A percentile compares a stretch with the other conserved stretches of the same genome.
Conservation (phyloP, 2,888 invertebrate species). For the Cyaniris semiargus region DNA sequence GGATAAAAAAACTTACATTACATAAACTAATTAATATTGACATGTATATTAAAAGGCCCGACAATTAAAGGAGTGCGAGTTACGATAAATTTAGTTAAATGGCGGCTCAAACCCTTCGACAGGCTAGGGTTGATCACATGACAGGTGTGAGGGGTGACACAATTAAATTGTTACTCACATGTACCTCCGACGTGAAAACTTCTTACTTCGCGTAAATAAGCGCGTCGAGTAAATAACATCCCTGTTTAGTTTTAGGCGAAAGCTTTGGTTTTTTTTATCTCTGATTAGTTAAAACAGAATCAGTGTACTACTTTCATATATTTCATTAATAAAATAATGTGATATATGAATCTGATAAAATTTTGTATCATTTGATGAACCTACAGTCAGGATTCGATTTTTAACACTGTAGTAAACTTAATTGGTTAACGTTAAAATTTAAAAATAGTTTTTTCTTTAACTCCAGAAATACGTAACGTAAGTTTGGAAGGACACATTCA, state of each 20-base stretch:
- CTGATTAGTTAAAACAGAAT: neutral
- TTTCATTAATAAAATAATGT: no score
- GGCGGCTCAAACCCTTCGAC: constrained; percentile 1
- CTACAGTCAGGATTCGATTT: no score
- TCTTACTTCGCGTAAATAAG: constrained; percentile 2
- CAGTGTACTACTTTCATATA: no score
- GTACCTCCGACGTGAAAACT: constrained; percentile 13
- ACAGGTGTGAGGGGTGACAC: constrained; percentile 26
- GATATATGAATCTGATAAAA: no score
- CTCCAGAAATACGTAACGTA: no score
- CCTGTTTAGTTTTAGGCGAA: neutral
- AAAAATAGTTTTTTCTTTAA: no score
- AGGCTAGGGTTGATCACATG: constrained; percentile 22
- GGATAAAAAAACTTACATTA: neutral
- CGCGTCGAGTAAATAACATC: neutral
- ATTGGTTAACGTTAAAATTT: no score
- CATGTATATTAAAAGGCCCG: neutral
- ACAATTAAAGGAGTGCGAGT: neutral
- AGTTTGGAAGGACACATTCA: no score
- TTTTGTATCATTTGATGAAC: no score
- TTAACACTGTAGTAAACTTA: no score
- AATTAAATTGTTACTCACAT: constrained; percentile 29
- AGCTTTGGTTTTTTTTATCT: neutral
- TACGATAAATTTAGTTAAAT: constrained; percentile 20
- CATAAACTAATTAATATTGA: constrained; percentile 8